Evolutionary conservation across 2,888 invertebrate species (phyloP).

Genomic region (Ptilodon capucinus): DNA sequence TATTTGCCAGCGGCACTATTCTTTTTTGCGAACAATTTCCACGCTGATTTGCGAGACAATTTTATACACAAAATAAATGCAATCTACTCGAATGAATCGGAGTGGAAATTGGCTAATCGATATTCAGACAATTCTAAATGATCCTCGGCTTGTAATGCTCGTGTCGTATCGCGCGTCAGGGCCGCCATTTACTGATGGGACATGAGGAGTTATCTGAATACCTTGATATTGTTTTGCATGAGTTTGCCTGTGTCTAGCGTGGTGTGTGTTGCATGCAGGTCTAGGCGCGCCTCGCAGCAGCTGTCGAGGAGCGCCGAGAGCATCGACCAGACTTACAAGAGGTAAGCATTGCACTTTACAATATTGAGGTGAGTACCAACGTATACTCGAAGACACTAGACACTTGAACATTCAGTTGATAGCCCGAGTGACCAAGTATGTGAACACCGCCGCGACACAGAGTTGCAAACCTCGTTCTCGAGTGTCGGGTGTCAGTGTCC

Average conservation of each 20-base stretch:
- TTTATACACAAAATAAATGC: constrained; percentile 9
- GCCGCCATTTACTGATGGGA: background rate
- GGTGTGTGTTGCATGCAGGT: constrained; percentile 87
- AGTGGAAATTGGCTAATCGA: constrained; percentile 32
- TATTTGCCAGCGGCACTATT: constrained; percentile 42
- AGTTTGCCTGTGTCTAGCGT: constrained; percentile 74
- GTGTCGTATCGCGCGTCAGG: background rate
- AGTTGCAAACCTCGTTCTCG: too few species aligned
- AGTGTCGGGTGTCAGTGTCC: too few species aligned
- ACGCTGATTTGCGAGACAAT: constrained; percentile 30
- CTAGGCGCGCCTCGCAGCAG: constrained; percentile 94
- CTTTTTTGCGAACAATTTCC: constrained; percentile 39
- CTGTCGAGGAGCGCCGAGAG: constrained; percentile 86
- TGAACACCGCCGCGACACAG: too few species aligned
- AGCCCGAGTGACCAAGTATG: too few species aligned
- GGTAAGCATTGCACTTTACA: constrained; percentile 66
- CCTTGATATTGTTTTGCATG: constrained; percentile 64
- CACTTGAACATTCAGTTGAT: too few species aligned
- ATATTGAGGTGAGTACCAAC: too few species aligned
- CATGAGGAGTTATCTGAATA: constrained; percentile 45
- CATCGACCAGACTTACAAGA: constrained; percentile 83
- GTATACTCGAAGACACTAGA: too few species aligned
- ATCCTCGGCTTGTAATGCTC: background rate
- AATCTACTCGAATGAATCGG: constrained; percentile 18
- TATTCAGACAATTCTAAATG: constrained; percentile 34